Percentiles rank a stretch among this genome's conserved stretches.
Conservation (phyloP, 2,797 vertebrate genomes). For the Phoxinus dragarum region DNA sequence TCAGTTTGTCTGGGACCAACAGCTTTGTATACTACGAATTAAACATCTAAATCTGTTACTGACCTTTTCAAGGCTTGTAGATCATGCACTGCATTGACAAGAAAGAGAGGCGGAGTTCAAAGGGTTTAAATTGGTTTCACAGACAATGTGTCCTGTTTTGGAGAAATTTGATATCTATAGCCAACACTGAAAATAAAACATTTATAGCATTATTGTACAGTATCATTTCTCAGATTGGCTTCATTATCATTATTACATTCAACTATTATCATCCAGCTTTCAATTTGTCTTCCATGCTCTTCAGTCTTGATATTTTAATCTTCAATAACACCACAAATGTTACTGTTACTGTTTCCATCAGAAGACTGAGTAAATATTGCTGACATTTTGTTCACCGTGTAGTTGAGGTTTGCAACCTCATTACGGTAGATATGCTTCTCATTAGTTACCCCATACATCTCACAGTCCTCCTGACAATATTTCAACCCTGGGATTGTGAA, state of each 20-base stretch:
- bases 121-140: constrained; percentile 35
- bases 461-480: constrained; percentile 32
- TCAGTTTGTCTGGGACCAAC: constrained; percentile 39
- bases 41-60: constrained; percentile 53
- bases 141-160: constrained; percentile 11
- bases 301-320: neutral
- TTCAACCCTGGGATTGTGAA: constrained; percentile 25
- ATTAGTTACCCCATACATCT: constrained; percentile 30
- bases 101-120: neutral
- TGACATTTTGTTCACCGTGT: constrained; percentile 23
- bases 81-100: neutral
- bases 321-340: neutral
- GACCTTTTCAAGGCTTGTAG: constrained; percentile 56
- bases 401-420: constrained; percentile 4
- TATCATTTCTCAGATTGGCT: neutral
- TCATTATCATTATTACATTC: neutral
- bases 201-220: neutral
- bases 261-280: neutral
- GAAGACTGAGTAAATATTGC: neutral
- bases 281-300: neutral
- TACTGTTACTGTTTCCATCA: neutral
- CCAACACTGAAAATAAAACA: neutral
- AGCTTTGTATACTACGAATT: constrained; percentile 51
- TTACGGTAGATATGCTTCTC: constrained; percentile 20
- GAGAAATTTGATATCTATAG: neutral